phyloP scores from a whole-genome alignment of 2,888 invertebrate species.

The Ectemnius lituratus region DNA sequence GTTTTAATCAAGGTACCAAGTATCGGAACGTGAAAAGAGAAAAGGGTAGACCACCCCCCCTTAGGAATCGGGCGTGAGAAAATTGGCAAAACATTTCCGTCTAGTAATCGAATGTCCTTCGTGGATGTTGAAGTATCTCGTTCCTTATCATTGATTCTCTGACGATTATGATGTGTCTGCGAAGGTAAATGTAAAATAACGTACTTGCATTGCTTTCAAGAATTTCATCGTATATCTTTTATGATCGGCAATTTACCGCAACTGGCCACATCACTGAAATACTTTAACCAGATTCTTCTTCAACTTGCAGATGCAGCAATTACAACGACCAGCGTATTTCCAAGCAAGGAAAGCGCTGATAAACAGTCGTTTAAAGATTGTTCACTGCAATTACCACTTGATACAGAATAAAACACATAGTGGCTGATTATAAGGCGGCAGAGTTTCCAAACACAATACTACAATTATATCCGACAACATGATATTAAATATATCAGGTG shows the following conservation, averaged over 20 bases:
- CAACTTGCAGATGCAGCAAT: conserved; percentile 70
- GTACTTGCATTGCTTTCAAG: conserved; percentile 40
- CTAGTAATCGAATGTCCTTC: conserved; percentile 31
- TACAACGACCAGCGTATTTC: conserved; percentile 61
- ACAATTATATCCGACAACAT: conserved; percentile 53
- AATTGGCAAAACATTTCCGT: conserved; percentile 32
- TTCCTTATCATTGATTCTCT: conserved; percentile 28
- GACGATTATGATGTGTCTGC: conserved; percentile 25
- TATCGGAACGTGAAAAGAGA: conserved; percentile 23
- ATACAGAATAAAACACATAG: conserved; percentile 44
- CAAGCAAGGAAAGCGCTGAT: conserved; percentile 59
- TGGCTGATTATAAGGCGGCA: conserved; percentile 44
- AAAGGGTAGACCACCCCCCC: conserved; percentile 20
- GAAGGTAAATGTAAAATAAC: conserved; percentile 41
- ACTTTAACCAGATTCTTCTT: conserved; percentile 13
- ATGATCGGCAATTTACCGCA: neutral
- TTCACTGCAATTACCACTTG: conserved; percentile 49
- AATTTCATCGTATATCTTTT: conserved; percentile 15
- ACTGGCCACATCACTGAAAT: neutral
- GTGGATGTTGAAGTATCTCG: conserved; percentile 26
- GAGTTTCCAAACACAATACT: neutral
- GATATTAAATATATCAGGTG: conserved; percentile 68
- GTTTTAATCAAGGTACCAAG: conserved; percentile 17
- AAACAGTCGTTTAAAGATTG: conserved; percentile 56
- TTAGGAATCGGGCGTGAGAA: conserved; percentile 22